Evolutionary conservation across 2,888 invertebrate species (phyloP).

Genomic region (Drosophila cognata): DNA sequence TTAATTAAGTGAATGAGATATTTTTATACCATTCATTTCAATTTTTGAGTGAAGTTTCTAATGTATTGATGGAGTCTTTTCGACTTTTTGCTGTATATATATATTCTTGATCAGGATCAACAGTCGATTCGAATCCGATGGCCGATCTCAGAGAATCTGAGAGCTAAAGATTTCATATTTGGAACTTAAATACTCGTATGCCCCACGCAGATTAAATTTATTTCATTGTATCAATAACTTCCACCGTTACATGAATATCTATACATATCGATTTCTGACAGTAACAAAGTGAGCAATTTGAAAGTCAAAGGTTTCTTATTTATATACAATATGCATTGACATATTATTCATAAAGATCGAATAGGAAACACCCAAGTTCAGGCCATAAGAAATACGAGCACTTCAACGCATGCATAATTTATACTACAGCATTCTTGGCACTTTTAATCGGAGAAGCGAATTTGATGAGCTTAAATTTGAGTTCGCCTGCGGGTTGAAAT

Average conservation of each 20-base stretch:
- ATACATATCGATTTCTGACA: background rate
- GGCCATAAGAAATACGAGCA: too few relatives aligned
- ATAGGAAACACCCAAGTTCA: background rate
- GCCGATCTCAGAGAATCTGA: too few relatives aligned
- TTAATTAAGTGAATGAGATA: background rate
- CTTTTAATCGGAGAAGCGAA: background rate
- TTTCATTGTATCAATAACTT: too few relatives aligned
- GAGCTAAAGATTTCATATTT: too few relatives aligned
- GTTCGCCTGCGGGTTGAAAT: background rate
- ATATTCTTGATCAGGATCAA: background rate
- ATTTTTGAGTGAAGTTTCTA: too few relatives aligned
- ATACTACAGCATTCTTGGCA: background rate
- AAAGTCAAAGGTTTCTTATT: background rate
- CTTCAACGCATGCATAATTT: too few relatives aligned
- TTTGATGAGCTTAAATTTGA: background rate
- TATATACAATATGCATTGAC: background rate
- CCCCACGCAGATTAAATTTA: too few relatives aligned
- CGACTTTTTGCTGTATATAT: background rate
- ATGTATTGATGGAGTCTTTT: too few relatives aligned
- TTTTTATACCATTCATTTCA: too few relatives aligned
- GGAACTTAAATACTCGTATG: too few relatives aligned
- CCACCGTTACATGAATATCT: background rate
- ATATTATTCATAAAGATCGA: background rate
- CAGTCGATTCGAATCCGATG: too few relatives aligned
- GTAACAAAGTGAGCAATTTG: background rate